A percentile compares a stretch with the other conserved stretches of the same genome.
These are phyloP conservation scores for Ophiothrix spiculata DNA, from an alignment of 35 echinoderm and acorn worm genomes.

Conservation along the genomic window DNA sequence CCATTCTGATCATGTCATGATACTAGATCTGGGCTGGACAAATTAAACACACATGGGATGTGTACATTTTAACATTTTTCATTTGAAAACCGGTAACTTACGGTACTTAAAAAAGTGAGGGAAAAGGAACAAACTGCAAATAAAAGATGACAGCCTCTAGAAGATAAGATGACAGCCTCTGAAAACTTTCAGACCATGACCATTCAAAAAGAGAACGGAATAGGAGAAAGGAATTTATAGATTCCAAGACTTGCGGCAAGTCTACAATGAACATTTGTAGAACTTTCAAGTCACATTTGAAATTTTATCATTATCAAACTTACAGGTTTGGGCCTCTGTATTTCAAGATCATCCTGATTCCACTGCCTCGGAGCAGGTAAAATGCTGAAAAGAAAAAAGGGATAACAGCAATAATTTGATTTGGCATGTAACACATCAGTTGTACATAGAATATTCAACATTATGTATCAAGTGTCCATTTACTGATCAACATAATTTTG, in stretches of 20 bases:
- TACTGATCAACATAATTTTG: too few relatives aligned
- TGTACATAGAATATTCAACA: too few relatives aligned
- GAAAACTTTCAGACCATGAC: not conserved
- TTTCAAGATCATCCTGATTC: constrained; percentile 68
- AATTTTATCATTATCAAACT: not conserved
- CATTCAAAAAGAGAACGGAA: not conserved
- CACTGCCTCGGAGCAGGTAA: constrained; percentile 79
- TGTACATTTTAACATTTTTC: too few relatives aligned
- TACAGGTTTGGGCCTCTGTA: constrained; percentile 56
- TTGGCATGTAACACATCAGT: too few relatives aligned
- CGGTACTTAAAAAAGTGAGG: not conserved
- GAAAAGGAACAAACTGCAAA: not conserved
- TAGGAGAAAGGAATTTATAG: too few relatives aligned
- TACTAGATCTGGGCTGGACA: too few relatives aligned
- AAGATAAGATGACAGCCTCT: not conserved
- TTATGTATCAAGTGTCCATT: too few relatives aligned
- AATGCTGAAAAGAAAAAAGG: constrained; percentile 49
- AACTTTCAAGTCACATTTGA: not conserved
- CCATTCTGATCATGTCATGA: too few relatives aligned
- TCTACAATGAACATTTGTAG: too few relatives aligned
- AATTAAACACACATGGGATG: too few relatives aligned
- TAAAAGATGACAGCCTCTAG: constrained; percentile 14
- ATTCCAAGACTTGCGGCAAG: too few relatives aligned
- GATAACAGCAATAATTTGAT: not conserved
- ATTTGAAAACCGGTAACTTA: not conserved